Evolutionary conservation across 2,888 invertebrate genomes (phyloP).

Genomic region (Campaea margaritaria): DNA sequence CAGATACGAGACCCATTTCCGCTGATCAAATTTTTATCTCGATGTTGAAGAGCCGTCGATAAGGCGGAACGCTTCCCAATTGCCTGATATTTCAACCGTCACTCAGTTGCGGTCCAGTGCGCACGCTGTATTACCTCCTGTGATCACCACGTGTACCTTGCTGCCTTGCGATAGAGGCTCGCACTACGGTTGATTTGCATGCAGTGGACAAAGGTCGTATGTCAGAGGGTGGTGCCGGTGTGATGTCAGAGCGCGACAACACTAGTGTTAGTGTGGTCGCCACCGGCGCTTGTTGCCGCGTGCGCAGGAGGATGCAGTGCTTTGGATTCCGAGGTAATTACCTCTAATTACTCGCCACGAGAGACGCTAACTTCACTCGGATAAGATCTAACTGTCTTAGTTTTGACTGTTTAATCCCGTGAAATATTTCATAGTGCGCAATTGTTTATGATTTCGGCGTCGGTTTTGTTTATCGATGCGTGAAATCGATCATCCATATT

Average conservation of each 20-base stretch:
- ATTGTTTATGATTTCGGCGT: slow-evolving; percentile 22
- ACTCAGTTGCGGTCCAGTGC: slow-evolving; percentile 62
- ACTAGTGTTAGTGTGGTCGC: slow-evolving; percentile 68
- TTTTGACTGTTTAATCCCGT: slow-evolving; percentile 2
- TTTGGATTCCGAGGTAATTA: slow-evolving; percentile 79
- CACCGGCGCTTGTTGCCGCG: slow-evolving; percentile 74
- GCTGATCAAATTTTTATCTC: slow-evolving; percentile 66
- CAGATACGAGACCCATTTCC: slow-evolving; percentile 60
- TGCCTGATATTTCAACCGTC: slow-evolving; percentile 53
- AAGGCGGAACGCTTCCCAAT: slow-evolving; percentile 56
- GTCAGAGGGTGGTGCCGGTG: slow-evolving; percentile 64
- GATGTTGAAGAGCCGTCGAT: slow-evolving; percentile 60
- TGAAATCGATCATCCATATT: slow-evolving; percentile 58
- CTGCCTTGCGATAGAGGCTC: slow-evolving; percentile 49
- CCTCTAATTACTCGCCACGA: slow-evolving; percentile 45
- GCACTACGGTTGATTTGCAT: slow-evolving; percentile 44
- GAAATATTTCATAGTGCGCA: slow-evolving; percentile 13
- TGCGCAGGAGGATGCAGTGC: slow-evolving; percentile 81
- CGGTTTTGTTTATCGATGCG: slow-evolving; percentile 43
- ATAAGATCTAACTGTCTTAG: slow-evolving; percentile 7
- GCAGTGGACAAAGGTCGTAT: slow-evolving; percentile 60
- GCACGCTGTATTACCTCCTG: slow-evolving; percentile 32
- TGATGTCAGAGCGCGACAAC: slow-evolving; percentile 77
- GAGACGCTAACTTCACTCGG: slow-evolving; percentile 26
- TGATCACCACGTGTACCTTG: slow-evolving; percentile 49